Conservation (phyloP, 2,888 invertebrate genomes). For the Tenodera sinensis region DNA sequence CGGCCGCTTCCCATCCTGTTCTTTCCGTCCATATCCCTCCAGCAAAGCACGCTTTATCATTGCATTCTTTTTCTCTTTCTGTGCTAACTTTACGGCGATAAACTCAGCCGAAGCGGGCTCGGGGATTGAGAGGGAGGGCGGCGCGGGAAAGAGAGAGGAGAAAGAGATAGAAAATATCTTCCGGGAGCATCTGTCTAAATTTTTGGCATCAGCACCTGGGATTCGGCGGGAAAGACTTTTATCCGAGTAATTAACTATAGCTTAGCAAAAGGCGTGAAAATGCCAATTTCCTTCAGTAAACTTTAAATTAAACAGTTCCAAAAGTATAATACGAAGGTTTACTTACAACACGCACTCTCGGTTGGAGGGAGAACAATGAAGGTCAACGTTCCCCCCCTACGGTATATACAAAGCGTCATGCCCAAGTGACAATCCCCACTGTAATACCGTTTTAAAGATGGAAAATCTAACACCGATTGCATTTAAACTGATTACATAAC, state of each 20-base stretch:
- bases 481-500: neutral
- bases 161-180: neutral
- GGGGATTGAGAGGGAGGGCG: neutral
- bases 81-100: conserved; percentile 23
- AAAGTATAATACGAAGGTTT: neutral
- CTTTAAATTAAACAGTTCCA: neutral
- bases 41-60: conserved; percentile 17
- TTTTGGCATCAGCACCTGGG: neutral
- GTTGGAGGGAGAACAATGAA: conserved; percentile 17
- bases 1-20: conserved; percentile 1
- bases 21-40: conserved; percentile 6
- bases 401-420: conserved; percentile 10
- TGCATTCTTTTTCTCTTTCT: conserved; percentile 21
- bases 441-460: neutral
- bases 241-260: neutral
- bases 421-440: conserved; percentile 9
- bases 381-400: conserved; percentile 22
- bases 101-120: conserved; percentile 1
- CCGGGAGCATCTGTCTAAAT: conserved; percentile 16
- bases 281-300: neutral
- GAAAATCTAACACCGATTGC: neutral
- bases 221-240: conserved; percentile 15
- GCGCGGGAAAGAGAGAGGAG: conserved; percentile 11
- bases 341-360: neutral
- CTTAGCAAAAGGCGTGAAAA: neutral